These are phyloP conservation scores for Cactoblastis cactorum DNA, from an alignment of 2,888 invertebrate species.

Conservation along the genomic window DNA sequence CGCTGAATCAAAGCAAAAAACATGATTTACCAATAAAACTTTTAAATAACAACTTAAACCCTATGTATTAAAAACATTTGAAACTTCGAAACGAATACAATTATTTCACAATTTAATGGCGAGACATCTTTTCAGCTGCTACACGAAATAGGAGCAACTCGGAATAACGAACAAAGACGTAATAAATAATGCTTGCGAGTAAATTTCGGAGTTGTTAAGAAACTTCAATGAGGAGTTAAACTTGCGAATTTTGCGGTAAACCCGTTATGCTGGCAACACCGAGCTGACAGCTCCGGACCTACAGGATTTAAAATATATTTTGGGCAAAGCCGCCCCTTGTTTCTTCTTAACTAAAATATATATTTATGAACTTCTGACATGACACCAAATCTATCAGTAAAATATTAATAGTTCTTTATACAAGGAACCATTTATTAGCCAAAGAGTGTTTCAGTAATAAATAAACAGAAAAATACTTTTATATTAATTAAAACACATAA, in stretches of 20 bases:
- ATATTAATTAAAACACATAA: no score
- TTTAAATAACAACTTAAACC: background rate
- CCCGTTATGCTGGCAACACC: conserved; percentile 11
- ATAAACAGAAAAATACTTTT: no score
- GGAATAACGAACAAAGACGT: conserved; percentile 9
- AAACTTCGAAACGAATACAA: background rate
- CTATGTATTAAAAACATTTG: background rate
- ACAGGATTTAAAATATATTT: background rate
- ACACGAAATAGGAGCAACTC: background rate
- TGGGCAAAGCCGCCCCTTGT: background rate
- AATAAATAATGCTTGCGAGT: conserved; percentile 10
- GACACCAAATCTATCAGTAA: no score
- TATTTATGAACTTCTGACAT: background rate
- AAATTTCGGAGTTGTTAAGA: conserved; percentile 8
- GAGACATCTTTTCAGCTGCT: background rate
- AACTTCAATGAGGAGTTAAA: conserved; percentile 10
- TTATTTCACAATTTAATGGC: background rate
- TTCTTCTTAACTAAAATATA: no score
- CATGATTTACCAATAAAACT: background rate
- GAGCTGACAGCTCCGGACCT: background rate
- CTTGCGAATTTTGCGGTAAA: conserved; percentile 12
- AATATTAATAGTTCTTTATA: no score
- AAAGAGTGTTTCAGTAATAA: no score
- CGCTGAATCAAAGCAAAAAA: no score
- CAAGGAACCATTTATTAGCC: no score